A percentile compares a stretch with the other conserved stretches of the same genome.
phyloP scores from a whole-genome alignment of 2,113 vertebrate genomes.

The Sturnira hondurensis region DNA sequence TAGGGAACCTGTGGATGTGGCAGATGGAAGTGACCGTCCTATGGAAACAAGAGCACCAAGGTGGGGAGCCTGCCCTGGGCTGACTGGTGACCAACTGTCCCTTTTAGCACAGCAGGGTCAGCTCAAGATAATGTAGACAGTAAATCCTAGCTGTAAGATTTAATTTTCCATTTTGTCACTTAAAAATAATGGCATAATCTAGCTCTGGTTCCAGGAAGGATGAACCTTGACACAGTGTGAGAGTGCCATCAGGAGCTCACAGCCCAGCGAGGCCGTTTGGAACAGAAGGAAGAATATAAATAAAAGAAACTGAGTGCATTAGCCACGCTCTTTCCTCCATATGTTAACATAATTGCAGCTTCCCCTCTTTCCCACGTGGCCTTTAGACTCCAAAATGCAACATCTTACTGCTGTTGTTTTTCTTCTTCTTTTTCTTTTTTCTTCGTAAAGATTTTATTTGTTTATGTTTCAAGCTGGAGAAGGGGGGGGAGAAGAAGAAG shows the following conservation, averaged over 20 bases:
- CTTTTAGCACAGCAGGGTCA: background rate
- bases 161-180: constrained; percentile 31
- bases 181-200: background rate
- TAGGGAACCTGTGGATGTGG: background rate
- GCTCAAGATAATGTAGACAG: background rate
- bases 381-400: background rate
- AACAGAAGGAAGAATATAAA: constrained; percentile 56
- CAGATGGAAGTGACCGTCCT: background rate
- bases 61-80: background rate
- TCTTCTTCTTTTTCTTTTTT: background rate
- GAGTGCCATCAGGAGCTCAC: background rate
- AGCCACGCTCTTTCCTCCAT: constrained; percentile 10
- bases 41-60: background rate
- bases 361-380: background rate
- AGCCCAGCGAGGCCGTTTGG: constrained; percentile 16
- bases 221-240: background rate
- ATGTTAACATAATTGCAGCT: constrained; percentile 33
- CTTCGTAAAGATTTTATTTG: too few species aligned
- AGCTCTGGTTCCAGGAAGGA: background rate
- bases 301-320: constrained; percentile 50
- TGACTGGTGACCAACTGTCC: background rate
- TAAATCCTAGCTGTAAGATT: background rate
- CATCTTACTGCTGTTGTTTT: background rate
- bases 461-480: too few species aligned
- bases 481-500: too few species aligned